A percentile compares a stretch with the other conserved stretches of the same genome.
Evolutionary conservation across 92 coral and sea anemone species (phyloP).

Genomic region (Diadumene lineata): DNA sequence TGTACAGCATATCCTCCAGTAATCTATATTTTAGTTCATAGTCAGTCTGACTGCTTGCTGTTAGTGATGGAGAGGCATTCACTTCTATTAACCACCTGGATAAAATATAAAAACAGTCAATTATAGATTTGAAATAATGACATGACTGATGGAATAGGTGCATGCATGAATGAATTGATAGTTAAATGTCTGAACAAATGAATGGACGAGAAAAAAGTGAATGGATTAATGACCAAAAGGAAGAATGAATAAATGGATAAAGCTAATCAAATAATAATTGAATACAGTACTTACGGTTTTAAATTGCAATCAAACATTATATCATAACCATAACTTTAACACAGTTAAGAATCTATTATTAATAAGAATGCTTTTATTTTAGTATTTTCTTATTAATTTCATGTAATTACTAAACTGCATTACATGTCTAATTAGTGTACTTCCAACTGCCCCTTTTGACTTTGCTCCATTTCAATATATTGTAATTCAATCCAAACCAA

Average conservation of each 20-base stretch:
- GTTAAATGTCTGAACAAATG: not conserved
- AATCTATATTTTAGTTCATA: constrained; percentile 90
- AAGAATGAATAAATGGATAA: not conserved
- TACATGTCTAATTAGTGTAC: too few relatives aligned
- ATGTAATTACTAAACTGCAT: too few relatives aligned
- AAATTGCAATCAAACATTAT: constrained; percentile 77
- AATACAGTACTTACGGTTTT: constrained; percentile 77
- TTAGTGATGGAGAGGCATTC: constrained; percentile 95
- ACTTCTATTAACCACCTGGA: constrained; percentile 94
- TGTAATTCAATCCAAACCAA: too few relatives aligned
- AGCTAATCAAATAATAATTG: not conserved
- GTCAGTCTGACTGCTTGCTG: constrained; percentile 97
- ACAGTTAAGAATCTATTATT: constrained; percentile 7
- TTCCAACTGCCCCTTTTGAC: too few relatives aligned
- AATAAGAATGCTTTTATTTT: not conserved
- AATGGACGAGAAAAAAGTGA: not conserved
- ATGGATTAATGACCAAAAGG: not conserved
- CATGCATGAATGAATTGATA: not conserved
- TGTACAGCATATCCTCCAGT: constrained; percentile 84
- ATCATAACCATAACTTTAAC: constrained; percentile 88
- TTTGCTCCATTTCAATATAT: too few relatives aligned
- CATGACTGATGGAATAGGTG: too few relatives aligned
- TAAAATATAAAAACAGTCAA: too few relatives aligned
- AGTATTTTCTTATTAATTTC: too few relatives aligned
- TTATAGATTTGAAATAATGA: not conserved